Percentiles rank a stretch among this genome's conserved stretches.
phyloP scores from a whole-genome alignment of 2,888 invertebrate species.

The Furcula furcula region DNA sequence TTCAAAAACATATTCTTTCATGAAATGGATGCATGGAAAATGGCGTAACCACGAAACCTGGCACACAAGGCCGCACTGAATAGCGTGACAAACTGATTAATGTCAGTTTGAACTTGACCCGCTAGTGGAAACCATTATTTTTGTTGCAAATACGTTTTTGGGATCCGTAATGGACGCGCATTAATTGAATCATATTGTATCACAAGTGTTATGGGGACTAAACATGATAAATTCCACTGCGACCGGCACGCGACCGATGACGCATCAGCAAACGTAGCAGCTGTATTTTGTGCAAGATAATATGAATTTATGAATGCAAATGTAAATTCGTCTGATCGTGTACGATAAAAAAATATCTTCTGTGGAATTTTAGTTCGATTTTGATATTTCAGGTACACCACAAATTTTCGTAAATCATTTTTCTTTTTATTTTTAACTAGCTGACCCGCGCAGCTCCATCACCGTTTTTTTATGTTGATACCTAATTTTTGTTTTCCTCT shows the following conservation, averaged over 20 bases:
- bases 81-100: conserved; percentile 29
- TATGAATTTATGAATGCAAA: too few relatives aligned
- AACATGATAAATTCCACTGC: conserved; percentile 15
- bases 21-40: conserved; percentile 18
- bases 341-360: too few relatives aligned
- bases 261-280: background rate
- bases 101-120: conserved; percentile 45
- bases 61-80: conserved; percentile 23
- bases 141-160: conserved; percentile 18
- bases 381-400: too few relatives aligned
- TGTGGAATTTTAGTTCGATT: too few relatives aligned
- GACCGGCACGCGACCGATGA: conserved; percentile 7
- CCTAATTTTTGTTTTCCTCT: too few relatives aligned
- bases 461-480: too few relatives aligned
- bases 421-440: too few relatives aligned
- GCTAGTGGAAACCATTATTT: conserved; percentile 19
- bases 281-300: too few relatives aligned
- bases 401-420: too few relatives aligned
- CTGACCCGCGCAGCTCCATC: too few relatives aligned
- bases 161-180: conserved; percentile 7
- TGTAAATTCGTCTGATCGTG: too few relatives aligned
- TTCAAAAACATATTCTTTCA: too few relatives aligned
- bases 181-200: conserved; percentile 13
- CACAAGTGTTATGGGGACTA: conserved; percentile 7
- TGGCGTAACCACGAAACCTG: conserved; percentile 21